phyloP scores from a whole-genome alignment of 2,797 vertebrate species.

The Oreortyx pictus region DNA sequence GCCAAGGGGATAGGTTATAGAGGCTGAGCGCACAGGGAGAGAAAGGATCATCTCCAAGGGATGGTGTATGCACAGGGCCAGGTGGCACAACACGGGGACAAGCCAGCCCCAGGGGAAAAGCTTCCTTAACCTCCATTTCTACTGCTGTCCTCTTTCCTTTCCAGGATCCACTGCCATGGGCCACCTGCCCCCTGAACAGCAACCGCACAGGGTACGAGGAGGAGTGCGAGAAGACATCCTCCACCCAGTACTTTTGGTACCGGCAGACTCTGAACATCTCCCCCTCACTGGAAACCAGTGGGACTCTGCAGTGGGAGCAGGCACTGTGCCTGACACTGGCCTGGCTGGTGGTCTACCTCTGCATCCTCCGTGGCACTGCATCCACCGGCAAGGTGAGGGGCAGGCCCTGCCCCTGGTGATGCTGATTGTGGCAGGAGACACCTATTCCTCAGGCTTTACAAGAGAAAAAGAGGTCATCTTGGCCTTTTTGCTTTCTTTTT shows the following conservation, averaged over 20 bases:
- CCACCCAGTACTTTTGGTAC: conserved; percentile 97
- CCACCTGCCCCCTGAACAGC: conserved; percentile 86
- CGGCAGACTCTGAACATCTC: conserved; percentile 92
- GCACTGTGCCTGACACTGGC: conserved; percentile 88
- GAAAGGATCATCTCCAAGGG: too few relatives aligned
- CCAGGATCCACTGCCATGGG: conserved; percentile 90
- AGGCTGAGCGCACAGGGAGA: neutral
- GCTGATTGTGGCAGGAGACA: neutral
- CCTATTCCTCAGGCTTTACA: neutral
- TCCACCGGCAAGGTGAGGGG: conserved; percentile 89
- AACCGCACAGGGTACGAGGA: conserved; percentile 84
- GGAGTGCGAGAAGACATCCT: conserved; percentile 86
- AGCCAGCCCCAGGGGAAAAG: neutral
- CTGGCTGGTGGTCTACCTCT: conserved; percentile 91
- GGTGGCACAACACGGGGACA: neutral
- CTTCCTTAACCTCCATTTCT: neutral
- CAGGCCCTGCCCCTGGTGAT: fast-evolving
- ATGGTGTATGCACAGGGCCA: too few relatives aligned
- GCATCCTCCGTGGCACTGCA: conserved; percentile 87
- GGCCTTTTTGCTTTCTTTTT: neutral
- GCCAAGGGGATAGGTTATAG: neutral
- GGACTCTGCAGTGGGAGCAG: conserved; percentile 86
- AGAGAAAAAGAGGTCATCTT: fast-evolving
- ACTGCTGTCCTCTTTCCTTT: neutral
- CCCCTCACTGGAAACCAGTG: conserved; percentile 84